Evolutionary conservation across 2,888 invertebrate species (phyloP), one percentile per base, ranked within the genome.

Genomic region (Caenorhabditis imperialis): DNA sequence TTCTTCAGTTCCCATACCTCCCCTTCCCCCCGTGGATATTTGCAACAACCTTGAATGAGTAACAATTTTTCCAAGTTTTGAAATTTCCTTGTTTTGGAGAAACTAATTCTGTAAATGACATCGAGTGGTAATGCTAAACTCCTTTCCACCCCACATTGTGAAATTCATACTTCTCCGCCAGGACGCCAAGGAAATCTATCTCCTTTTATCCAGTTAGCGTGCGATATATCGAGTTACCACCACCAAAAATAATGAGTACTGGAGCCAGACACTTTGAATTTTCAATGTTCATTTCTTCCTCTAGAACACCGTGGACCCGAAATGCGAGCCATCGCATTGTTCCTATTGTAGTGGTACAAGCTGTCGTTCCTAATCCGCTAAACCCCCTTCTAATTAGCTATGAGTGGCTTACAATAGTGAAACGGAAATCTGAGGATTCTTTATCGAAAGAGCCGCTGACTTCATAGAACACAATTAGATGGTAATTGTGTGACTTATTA

Each of bases 391-490:
- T 63, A 72, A 72, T 72, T 72, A 63, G 58, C 54, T 58, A 72
- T 63, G 72, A 63, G 63, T 53, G 58, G 53, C 51, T 72, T 57
- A 71, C 71, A 71, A 71, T 71, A 61, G 62, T 71, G 62, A 62
- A 71, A 63, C 71, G 71, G 71, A 71, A 71, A 71, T 71, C 62
- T 71, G 71, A 71, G 69, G 40, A 55, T n/a, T 42, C 47, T 65
- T n/a, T 50, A 23, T 57, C 25, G 63, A 7, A 40, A 40, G 40
- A 44, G 44, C 44, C 44, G 22, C 22, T 12, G 40, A n/a, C n/a
- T n/a, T n/a, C n/a, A n/a, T n/a, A n/a, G n/a, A n/a, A n/a, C n/a
- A n/a, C n/a, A n/a, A n/a, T n/a, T n/a, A n/a, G n/a, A n/a, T n/a
- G n/a, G n/a, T n/a, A n/a, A n/a, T n/a, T n/a, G n/a, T n/a, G n/a